Conservation (phyloP, 2,888 invertebrate genomes). For the Eledona agricola region DNA sequence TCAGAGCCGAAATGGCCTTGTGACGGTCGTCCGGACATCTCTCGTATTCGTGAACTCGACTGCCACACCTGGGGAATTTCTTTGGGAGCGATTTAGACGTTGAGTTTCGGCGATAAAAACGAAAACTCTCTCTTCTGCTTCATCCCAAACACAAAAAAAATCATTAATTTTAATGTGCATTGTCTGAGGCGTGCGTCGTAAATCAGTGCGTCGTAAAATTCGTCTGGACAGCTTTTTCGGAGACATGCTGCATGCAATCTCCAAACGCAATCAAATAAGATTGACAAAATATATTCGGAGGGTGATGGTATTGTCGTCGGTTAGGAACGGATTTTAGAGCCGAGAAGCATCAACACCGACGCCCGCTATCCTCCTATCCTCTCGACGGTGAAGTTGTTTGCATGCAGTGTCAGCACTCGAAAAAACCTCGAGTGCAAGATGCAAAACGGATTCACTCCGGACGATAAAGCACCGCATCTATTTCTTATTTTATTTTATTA, state of each 20-base stretch:
- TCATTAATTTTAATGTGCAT: conserved; percentile 36
- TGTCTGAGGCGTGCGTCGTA: conserved; percentile 29
- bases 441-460: conserved; percentile 18
- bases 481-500: too few relatives aligned
- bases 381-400: conserved; percentile 27
- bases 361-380: conserved; percentile 22
- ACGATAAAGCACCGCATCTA: too few relatives aligned
- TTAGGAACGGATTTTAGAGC: conserved; percentile 28
- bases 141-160: conserved; percentile 14
- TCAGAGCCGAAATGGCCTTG: conserved; percentile 41
- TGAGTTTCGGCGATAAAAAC: too few relatives aligned
- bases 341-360: conserved; percentile 28
- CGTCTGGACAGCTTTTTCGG: conserved; percentile 45
- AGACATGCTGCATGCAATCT: conserved; percentile 34
- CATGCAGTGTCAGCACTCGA: conserved; percentile 29
- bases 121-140: background rate
- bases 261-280: conserved; percentile 35
- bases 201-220: conserved; percentile 47
- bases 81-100: too few relatives aligned
- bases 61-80: too few relatives aligned
- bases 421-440: conserved; percentile 23
- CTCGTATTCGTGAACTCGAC: too few relatives aligned
- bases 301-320: conserved; percentile 15
- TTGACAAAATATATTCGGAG: conserved; percentile 36
- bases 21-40: conserved; percentile 30